Base-by-base conservation (phyloP, 1,140 invertebrate species). In the Pseudobourletiella spinata region DNA sequence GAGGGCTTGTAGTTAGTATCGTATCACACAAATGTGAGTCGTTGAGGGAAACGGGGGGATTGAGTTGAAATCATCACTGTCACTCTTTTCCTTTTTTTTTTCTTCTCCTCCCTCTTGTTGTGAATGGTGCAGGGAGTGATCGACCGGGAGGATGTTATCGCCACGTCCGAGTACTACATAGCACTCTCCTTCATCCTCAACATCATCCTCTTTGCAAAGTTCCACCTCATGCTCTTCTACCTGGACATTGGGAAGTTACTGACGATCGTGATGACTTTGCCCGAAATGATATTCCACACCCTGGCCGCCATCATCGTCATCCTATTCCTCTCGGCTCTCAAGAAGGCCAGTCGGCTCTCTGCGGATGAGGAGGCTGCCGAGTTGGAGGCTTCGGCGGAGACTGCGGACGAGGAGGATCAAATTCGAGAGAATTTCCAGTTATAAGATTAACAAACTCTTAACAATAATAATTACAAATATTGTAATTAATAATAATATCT, bases 91-190 rank as follows among this genome's bases (percentile, higher is more conserved):
- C n/a, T n/a, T n/a, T n/a, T n/a, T n/a, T n/a, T n/a, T n/a, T n/a
- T n/a, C n/a, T n/a, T n/a, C n/a, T n/a, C n/a, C n/a, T n/a, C n/a
- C n/a, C n/a, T n/a, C n/a, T n/a, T n/a, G 46, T 54, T 54, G 8
- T 54, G 6, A 26, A 15, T 26, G 8, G 30, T 54, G 26, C 20
- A 54, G 50, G 50, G 50, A 11, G 6, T 28, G 15, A 54, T 28
- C 14, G 50, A 54, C 25, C 20, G 50, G 4, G 50, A 54, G 8
- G 50, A 54, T 28, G 50, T 54, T 3, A 28, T 54, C 4, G 20
- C 50, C 6, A 54, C 50, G 11, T 25, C 52, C 2, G 50, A 52
- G 28, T 52, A 52, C 50, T 52, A 52, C 25, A 52, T 52, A 26
- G 50, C 11, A 26, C 28, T 52, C 14, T 25, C 24, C 15, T 52